phyloP scores from a whole-genome alignment of 2,797 vertebrate species.

The Chaetophractus vellerosus region DNA sequence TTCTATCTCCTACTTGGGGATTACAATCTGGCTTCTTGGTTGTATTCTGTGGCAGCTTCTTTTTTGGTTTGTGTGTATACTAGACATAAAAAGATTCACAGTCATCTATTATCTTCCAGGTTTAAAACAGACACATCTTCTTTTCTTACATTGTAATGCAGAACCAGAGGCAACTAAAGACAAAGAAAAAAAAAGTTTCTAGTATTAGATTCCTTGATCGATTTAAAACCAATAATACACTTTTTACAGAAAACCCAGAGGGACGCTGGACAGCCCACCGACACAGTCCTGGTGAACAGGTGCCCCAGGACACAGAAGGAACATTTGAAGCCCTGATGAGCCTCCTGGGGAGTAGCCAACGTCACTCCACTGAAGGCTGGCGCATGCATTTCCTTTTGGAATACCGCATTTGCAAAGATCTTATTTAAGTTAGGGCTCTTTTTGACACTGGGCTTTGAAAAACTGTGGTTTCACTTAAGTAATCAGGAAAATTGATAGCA shows the following conservation, averaged over 20 bases:
- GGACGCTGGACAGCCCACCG: slow-evolving; percentile 53
- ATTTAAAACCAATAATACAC: slow-evolving; percentile 65
- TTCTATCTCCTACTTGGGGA: background rate
- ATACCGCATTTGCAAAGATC: slow-evolving; percentile 67
- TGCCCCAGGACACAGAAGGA: slow-evolving; percentile 65
- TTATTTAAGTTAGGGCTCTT: slow-evolving; percentile 21
- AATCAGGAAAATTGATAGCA: background rate
- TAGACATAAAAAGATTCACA: slow-evolving; percentile 18
- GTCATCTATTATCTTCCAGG: slow-evolving; percentile 24
- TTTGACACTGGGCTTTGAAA: background rate
- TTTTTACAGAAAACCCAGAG: slow-evolving; percentile 69
- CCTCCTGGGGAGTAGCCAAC: slow-evolving; percentile 19
- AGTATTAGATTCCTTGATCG: slow-evolving; percentile 73
- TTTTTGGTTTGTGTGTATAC: slow-evolving; percentile 54
- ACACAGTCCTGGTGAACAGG: slow-evolving; percentile 60
- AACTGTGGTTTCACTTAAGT: background rate
- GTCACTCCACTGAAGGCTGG: slow-evolving; percentile 53
- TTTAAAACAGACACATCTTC: slow-evolving; percentile 73
- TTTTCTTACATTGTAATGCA: slow-evolving; percentile 75
- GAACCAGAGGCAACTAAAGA: slow-evolving; percentile 73
- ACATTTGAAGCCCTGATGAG: slow-evolving; percentile 75
- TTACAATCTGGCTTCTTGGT: slow-evolving; percentile 6
- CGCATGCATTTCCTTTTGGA: slow-evolving; percentile 64
- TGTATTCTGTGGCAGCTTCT: background rate
- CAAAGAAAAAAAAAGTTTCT: slow-evolving; percentile 68